phyloP scores from a whole-genome alignment of 2,113 vertebrate species.

The Pygoscelis adeliae region DNA sequence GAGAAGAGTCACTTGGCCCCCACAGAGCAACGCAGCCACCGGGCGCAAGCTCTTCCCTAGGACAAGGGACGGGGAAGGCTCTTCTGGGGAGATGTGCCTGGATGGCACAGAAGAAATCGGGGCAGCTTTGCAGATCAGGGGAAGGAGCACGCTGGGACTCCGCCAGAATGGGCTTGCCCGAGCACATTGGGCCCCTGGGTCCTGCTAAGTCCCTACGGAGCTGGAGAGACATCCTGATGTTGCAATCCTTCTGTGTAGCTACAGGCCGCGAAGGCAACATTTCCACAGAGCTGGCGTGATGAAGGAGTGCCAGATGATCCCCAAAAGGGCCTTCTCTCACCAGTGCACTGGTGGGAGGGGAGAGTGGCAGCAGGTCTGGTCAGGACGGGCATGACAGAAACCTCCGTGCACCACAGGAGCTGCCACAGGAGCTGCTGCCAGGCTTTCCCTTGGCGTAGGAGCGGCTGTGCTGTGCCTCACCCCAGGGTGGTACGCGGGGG shows the following conservation, averaged over 20 bases:
- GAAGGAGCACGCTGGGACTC: background rate
- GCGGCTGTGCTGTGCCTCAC: background rate
- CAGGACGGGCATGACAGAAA: background rate
- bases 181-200: background rate
- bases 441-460: background rate
- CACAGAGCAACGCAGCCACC: rapidly evolving
- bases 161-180: background rate
- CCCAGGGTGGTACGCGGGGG: no score
- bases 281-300: rapidly evolving
- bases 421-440: background rate
- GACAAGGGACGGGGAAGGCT: background rate
- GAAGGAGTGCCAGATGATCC: background rate
- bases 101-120: background rate
- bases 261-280: background rate
- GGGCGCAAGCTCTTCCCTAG: background rate
- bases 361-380: background rate
- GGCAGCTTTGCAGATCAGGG: background rate
- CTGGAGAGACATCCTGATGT: background rate
- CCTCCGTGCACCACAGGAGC: background rate
- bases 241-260: background rate
- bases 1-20: background rate
- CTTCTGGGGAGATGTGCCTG: background rate
- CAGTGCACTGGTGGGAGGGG: background rate
- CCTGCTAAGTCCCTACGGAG: background rate
- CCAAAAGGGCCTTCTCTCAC: rapidly evolving